Base-by-base conservation (phyloP, 2,113 vertebrate genomes). In the Piliocolobus tephrosceles region DNA sequence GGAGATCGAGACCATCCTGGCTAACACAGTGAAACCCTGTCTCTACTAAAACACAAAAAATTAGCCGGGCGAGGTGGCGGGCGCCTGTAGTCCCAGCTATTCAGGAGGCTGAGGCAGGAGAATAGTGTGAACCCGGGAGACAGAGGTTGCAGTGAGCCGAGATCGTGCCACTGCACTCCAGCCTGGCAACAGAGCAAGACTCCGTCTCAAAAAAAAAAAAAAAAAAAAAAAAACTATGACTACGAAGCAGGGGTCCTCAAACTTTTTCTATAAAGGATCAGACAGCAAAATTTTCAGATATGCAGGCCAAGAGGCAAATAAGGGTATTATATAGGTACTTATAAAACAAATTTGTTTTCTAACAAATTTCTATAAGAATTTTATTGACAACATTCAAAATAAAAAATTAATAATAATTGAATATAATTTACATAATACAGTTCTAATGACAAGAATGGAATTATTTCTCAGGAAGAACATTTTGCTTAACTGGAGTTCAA, bases 321-420 rank as follows among this genome's bases (percentile, higher is more conserved):
- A 93, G 8, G n/a, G 25, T 27, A 78, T 72, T 89, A 57, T 14
- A 22, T 25, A 88, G 92, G 30, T 47, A 78, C 35, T 88, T 81
- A 58, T 3, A 27, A 75, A 88, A 90, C 2, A 80, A 83, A 78
- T 78, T 57, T 47, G 38, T 93, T 93, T 94, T 38, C 18, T 73
- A 93, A 93, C 10, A 82, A 64, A 96, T 72, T 86, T 96, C 86
- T 70, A 73, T 2, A 72, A 43, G 52, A 75, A 52, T 91, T 90
- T 97, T 73, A 90, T 45, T 82, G 79, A 94, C 23, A 73, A 96
- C 95, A 95, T 32, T 85, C 9, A 96, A 96, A 93, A 58, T 55
- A 79, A 91, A 87, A 94, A 80, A 50, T 27, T 52, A 80, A 89
- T 85, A 88, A 72, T 2, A 64, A 64, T 13, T 61, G 12, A 91